These are phyloP conservation scores for Platycheirus rosarum DNA, from an alignment of 2,888 invertebrate species.

Conservation along the genomic window DNA sequence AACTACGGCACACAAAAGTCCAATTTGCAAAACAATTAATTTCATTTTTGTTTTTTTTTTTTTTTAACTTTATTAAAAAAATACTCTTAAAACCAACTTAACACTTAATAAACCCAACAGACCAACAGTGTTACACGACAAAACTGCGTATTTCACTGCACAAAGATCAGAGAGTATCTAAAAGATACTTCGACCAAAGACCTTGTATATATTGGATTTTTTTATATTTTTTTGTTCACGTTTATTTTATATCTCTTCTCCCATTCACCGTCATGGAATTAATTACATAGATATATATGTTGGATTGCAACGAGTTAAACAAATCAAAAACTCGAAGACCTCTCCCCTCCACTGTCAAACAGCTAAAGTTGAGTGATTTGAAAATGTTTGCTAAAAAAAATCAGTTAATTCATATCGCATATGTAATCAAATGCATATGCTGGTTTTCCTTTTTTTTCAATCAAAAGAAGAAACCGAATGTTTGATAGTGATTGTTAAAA, in stretches of 20 bases:
- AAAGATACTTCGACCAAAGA: slow-evolving; percentile 56
- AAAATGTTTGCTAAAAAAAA: background rate
- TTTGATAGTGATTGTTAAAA: background rate
- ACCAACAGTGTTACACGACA: slow-evolving; percentile 12
- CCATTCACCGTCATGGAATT: slow-evolving; percentile 59
- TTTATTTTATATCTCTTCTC: slow-evolving; percentile 30
- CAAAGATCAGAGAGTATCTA: slow-evolving; percentile 70
- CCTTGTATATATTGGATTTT: slow-evolving; percentile 70
- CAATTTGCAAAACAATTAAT: slow-evolving; percentile 53
- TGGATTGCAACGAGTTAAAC: slow-evolving; percentile 55
- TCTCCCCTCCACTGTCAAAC: slow-evolving; percentile 57
- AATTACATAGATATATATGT: slow-evolving; percentile 52
- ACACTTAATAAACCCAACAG: slow-evolving; percentile 3
- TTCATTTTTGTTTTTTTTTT: slow-evolving; percentile 44
- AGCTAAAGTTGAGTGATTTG: slow-evolving; percentile 10
- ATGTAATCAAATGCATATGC: background rate
- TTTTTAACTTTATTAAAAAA: background rate
- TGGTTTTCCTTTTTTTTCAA: background rate
- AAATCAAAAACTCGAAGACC: slow-evolving; percentile 66
- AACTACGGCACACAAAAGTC: slow-evolving; percentile 51
- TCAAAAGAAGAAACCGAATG: background rate
- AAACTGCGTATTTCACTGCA: slow-evolving; percentile 54
- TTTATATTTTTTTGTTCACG: slow-evolving; percentile 25
- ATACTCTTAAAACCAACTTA: slow-evolving; percentile 17
- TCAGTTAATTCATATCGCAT: too few species aligned